Base-by-base conservation (phyloP, 1,140 invertebrate species). In the Hesperophylax magnus region DNA sequence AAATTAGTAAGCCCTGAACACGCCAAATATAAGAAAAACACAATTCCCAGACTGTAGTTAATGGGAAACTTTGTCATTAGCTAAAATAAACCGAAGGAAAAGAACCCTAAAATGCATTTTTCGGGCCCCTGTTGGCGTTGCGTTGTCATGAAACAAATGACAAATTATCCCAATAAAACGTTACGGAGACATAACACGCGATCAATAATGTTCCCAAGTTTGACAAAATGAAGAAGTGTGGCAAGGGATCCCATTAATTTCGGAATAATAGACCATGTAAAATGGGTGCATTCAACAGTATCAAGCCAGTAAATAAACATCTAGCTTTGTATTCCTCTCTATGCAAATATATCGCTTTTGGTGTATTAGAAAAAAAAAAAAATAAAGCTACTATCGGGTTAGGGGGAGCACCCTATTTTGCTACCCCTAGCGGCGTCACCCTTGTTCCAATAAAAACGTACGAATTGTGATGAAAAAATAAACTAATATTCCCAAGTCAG, bases 391-490 rank as follows among this genome's bases (percentile, higher is more conserved):
- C 67, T 71, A 71, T n/a, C 15, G n/a, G 6, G 22, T 31, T 31
- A 34, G 39, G 22, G 39, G 4, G 1, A 14, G 5, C 31, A n/a
- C 20, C 61, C 61, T 27, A 24, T 52, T n/a, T 15, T 17, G n/a
- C 6, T n/a, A 71, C 3, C 67, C 39, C 67, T 22, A 9, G n/a
- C 7, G 4, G 17, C 7, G 67, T 47, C 31, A 52, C 67, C 67
- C 67, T 52, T 71, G 67, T 71, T 22, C 34, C 39, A 71, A 71
- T 71, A 71, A 71, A 71, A 71, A 47, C 15, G 67, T 52, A 71
- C 67, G 8, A 52, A 71, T 71, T 71, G 67, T 71, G 34, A 71
- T 71, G 67, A 71, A 71, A 71, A 71, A 71, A 71, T 71, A 71
- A 71, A 52, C 67, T 71, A 47, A 52, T 71, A 71, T 71, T 71